phyloP scores from a whole-genome alignment of 1,140 invertebrate species.

The Drosophila paulistorum region DNA sequence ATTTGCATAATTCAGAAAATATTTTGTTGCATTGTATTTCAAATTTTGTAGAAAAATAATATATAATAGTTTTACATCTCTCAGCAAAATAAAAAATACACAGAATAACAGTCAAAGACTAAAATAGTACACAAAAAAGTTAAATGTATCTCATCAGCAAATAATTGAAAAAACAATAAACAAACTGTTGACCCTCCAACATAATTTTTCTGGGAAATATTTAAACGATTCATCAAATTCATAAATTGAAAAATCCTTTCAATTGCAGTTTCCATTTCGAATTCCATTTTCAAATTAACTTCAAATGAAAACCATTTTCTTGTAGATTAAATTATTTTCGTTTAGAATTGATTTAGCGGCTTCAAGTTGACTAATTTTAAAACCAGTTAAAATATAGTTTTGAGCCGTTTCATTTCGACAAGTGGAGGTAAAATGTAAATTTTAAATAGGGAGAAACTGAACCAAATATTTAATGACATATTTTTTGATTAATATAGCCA shows the following conservation, averaged over 20 bases:
- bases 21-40: slow-evolving; percentile 65
- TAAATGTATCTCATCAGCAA: slow-evolving; percentile 16
- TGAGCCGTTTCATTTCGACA: slow-evolving; percentile 15
- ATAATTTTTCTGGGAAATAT: no score
- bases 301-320: not conserved
- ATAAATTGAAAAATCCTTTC: no score
- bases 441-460: no score
- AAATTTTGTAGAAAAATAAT: slow-evolving; percentile 45
- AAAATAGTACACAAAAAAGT: slow-evolving; percentile 46
- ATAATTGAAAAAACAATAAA: not conserved
- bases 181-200: not conserved
- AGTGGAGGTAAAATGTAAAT: not conserved
- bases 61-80: slow-evolving; percentile 37
- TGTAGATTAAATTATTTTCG: not conserved
- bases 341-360: slow-evolving; percentile 30
- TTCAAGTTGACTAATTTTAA: slow-evolving; percentile 46
- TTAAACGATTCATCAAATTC: no score
- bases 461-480: no score
- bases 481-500: no score
- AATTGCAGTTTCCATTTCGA: no score
- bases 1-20: slow-evolving; percentile 40
- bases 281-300: not conserved
- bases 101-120: slow-evolving; percentile 68
- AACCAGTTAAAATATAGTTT: slow-evolving; percentile 50
- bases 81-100: slow-evolving; percentile 26